Evolutionary conservation across 1,140 invertebrate genomes (phyloP), one percentile per base, ranked within the genome.

Genomic region (Drosophila prosaltans): DNA sequence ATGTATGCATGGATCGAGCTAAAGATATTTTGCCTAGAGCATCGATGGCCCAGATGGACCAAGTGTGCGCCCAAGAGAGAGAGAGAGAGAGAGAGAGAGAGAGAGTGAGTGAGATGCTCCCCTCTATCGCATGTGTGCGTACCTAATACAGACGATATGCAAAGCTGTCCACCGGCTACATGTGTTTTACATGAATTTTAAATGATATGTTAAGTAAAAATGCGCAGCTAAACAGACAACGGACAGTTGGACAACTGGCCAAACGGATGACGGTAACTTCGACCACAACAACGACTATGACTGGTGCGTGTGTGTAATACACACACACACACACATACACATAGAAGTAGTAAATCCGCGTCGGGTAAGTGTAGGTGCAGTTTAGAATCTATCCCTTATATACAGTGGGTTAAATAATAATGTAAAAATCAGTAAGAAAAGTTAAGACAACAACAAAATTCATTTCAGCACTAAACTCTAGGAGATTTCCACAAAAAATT

Each of bases 131-230:
- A 51, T 51, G 45, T 51, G 21, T 51, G 45, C 45, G 80, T 74
- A 88, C 79, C 88, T 88, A 89, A 88, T 89, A 85, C 84, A 80
- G 70, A 85, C 80, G 76, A 85, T 89, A 88, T 88, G 84, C 84
- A 88, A 88, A 88, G 78, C 80, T 84, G 83, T 78, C 69, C 39
- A 45, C 45, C 43, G 78, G 74, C 78, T 85, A 90, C 86, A 90
- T 90, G 86, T 90, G 86, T 90, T 90, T 90, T 86, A 90, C 86
- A 90, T 90, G 86, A 90, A 90, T 90, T 90, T 91, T 90, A 90
- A 90, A 90, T 90, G 86, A 90, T 90, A 90, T 90, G 86, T 90
- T 90, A 90, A 81, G 90, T 86, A 86, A 88, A 90, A 90, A 90
- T 90, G 85, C 85, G 85, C 81, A 90, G 74, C 85, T 89, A 85